Evolutionary conservation across 2,888 invertebrate genomes (phyloP).

Genomic region (Acutogordius australiensis): DNA sequence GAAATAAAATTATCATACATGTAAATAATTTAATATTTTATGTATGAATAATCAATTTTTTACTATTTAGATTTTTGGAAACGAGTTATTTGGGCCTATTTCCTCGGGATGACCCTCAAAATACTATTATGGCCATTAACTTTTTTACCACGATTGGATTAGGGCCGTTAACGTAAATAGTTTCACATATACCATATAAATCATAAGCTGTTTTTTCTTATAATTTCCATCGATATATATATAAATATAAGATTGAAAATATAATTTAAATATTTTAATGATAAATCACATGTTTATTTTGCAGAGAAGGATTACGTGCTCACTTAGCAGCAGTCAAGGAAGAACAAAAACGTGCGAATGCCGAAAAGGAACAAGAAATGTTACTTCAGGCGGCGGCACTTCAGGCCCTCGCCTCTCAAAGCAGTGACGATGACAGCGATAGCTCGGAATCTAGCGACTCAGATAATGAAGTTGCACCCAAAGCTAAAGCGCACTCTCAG

Average conservation of each 20-base stretch:
- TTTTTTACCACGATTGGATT: slow-evolving; percentile 87
- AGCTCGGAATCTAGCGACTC: neutral
- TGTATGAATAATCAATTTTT: too few species aligned
- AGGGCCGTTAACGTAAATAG: slow-evolving; percentile 52
- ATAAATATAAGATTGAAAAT: too few species aligned
- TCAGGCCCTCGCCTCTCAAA: neutral
- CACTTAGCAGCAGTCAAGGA: neutral
- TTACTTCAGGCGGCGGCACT: neutral
- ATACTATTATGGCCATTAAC: slow-evolving; percentile 84
- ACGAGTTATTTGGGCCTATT: slow-evolving; percentile 62
- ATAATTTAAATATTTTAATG: neutral
- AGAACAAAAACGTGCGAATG: neutral
- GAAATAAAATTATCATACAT: too few species aligned
- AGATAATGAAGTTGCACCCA: too few species aligned
- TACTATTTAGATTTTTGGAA: neutral
- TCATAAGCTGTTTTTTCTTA: too few species aligned
- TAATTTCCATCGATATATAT: too few species aligned
- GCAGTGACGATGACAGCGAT: neutral
- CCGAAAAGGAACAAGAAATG: neutral
- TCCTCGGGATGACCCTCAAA: slow-evolving; percentile 73
- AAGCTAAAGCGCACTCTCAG: too few species aligned
- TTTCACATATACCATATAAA: too few species aligned
- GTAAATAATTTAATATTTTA: too few species aligned
- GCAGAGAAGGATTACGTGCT: neutral
- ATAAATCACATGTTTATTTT: neutral